Percentiles rank a stretch among this genome's conserved stretches.
These are phyloP conservation scores for Phyto melanocephala DNA, from an alignment of 2,888 invertebrate genomes.

Conservation along the genomic window DNA sequence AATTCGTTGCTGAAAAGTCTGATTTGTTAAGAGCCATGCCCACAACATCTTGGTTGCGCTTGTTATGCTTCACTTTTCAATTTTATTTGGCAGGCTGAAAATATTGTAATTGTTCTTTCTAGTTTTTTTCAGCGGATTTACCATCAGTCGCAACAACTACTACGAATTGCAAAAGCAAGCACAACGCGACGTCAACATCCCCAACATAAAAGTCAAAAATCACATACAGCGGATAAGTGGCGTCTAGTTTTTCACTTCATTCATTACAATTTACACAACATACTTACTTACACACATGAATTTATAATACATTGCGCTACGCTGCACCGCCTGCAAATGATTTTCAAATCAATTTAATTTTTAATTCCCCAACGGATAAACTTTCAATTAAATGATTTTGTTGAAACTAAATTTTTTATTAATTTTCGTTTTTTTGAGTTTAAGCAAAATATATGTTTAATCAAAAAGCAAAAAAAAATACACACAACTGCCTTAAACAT, in stretches of 20 bases:
- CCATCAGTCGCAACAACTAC: slow-evolving; percentile 9
- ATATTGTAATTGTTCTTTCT: not conserved
- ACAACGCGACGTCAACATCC: not conserved
- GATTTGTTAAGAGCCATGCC: slow-evolving; percentile 68
- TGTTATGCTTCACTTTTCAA: slow-evolving; percentile 37
- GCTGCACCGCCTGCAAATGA: slow-evolving; percentile 14
- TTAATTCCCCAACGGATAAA: slow-evolving; percentile 59
- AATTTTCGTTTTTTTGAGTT: slow-evolving; percentile 6
- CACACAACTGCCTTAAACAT: slow-evolving; percentile 42
- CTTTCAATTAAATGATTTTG: slow-evolving; percentile 60
- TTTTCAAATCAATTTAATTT: slow-evolving; percentile 63
- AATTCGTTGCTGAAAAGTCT: not conserved
- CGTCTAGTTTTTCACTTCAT: slow-evolving; percentile 56
- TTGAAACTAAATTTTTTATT: not conserved
- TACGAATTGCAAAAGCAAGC: not conserved
- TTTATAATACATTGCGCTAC: not conserved
- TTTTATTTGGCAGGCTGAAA: slow-evolving; percentile 23
- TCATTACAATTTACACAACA: not conserved
- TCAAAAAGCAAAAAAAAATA: not conserved
- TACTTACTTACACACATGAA: no score
- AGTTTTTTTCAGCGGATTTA: not conserved
- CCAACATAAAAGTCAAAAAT: slow-evolving; percentile 11
- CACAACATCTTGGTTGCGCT: slow-evolving; percentile 71
- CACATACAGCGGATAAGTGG: slow-evolving; percentile 56
- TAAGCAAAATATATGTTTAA: slow-evolving; percentile 31